Evolutionary conservation across 2,797 vertebrate species (phyloP), one percentile per base, ranked within the genome.

Genomic region (Peromyscus aztecus): DNA sequence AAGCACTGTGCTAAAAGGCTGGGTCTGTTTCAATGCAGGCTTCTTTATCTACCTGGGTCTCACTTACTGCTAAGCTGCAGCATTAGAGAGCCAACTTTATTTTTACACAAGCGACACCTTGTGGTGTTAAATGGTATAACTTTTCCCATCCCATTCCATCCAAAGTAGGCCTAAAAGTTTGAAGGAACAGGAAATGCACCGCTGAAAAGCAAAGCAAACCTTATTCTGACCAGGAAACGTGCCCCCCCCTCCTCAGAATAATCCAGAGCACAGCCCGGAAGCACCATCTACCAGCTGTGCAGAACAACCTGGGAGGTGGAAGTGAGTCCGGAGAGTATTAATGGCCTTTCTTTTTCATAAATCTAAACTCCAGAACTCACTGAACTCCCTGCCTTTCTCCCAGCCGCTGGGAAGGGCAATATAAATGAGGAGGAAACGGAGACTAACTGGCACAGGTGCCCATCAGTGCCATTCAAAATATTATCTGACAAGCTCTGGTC

Each of bases 41-140:
- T 37, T 52, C 34, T 63, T 63, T 29, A 76, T 49, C 24, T 27
- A 7, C 52, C 7, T 10, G 67, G 19, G 34, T 91, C 37, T 92
- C 43, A 87, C 29, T 34, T 43, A 21, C 17, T 94, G 92, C 12
- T 63, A 89, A 94, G n/a, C 75, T 87, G 21, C 27, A 49, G 69
- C 61, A 67, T 65, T 81, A 96, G 67, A 4, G 34, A 49, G 88
- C 9, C 40, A 89, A 88, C 95, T 98, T 97, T 89, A 94, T 91
- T 96, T 97, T 97, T 94, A 97, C 94, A 97, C 89, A 98, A 98
- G 98, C 97, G 99, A 99, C 99, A 99, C 98, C 99, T 99, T 98
- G 99, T 99, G 99, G 99, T 97, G 29, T 37, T 97, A 89, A 57
- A 96, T 31, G 98, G 98, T 97, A 99, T 96, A 98, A 97, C 98